phyloP scores from a whole-genome alignment of 2,797 vertebrate genomes.

The Ctenosaura bakeri region DNA sequence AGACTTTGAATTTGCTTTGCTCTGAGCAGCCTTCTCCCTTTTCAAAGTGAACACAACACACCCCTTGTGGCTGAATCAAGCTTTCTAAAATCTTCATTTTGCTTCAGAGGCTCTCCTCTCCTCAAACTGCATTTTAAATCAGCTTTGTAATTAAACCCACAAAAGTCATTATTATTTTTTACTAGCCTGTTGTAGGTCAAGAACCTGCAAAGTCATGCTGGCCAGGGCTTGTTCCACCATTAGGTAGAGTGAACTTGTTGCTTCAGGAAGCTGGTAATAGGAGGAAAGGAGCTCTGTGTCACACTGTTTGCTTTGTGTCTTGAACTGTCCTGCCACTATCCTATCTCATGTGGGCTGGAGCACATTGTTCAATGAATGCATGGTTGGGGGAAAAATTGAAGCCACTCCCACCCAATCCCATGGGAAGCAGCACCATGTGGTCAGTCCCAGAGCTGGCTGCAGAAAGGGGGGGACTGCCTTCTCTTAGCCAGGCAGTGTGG shows the following conservation, averaged over 20 bases:
- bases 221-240: no score
- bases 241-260: no score
- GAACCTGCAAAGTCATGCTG: background rate
- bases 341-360: no score
- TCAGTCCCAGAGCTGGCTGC: background rate
- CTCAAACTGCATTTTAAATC: constrained; percentile 1
- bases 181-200: background rate
- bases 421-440: no score
- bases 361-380: no score
- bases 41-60: background rate
- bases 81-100: constrained; percentile 5
- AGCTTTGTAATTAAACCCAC: background rate
- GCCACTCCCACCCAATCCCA: no score
- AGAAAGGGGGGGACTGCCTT: background rate
- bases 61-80: background rate
- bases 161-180: background rate
- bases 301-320: no score
- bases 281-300: no score
- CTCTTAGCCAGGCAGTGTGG: background rate
- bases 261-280: no score
- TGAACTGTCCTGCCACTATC: no score
- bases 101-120: background rate
- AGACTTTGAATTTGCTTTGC: background rate
- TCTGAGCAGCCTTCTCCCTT: background rate
- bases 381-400: no score